These are phyloP conservation scores for Todiramphus chloris DNA, from an alignment of 2,113 vertebrate species.

Conservation along the genomic window DNA sequence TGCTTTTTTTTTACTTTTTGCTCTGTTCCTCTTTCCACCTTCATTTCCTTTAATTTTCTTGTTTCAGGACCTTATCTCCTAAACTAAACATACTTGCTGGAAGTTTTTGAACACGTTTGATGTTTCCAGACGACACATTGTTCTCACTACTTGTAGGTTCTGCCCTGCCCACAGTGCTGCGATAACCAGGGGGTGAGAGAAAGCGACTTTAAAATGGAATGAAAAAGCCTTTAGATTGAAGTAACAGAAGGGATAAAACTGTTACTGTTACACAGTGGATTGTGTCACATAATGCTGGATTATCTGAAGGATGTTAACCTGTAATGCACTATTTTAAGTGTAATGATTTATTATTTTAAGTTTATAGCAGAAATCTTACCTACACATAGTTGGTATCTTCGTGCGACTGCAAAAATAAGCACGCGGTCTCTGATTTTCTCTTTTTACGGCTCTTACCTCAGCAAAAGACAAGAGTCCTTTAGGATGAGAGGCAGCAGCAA, in stretches of 20 bases:
- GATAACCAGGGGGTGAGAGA: not conserved
- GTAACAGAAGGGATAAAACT: not conserved
- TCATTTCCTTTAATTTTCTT: not conserved
- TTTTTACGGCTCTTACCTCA: not conserved
- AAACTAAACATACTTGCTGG: not conserved
- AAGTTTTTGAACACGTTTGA: not conserved
- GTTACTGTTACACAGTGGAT: not conserved
- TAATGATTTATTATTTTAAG: not conserved
- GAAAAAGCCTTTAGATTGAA: not conserved
- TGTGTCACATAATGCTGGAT: not conserved
- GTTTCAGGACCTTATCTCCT: not conserved
- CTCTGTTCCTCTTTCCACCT: not conserved
- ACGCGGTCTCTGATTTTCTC: not conserved
- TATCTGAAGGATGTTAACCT: not conserved
- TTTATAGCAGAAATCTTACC: not conserved
- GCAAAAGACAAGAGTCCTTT: not conserved
- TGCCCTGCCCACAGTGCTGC: not conserved
- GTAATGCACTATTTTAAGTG: not conserved
- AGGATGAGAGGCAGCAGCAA: not conserved
- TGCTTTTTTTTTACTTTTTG: not conserved
- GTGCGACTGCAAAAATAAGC: not conserved
- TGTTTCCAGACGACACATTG: not conserved
- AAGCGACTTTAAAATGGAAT: not conserved
- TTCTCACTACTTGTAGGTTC: not conserved
- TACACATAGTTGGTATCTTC: fast-evolving